Evolutionary conservation across 2,797 vertebrate genomes (phyloP).

Genomic region (Cyprinella venusta): DNA sequence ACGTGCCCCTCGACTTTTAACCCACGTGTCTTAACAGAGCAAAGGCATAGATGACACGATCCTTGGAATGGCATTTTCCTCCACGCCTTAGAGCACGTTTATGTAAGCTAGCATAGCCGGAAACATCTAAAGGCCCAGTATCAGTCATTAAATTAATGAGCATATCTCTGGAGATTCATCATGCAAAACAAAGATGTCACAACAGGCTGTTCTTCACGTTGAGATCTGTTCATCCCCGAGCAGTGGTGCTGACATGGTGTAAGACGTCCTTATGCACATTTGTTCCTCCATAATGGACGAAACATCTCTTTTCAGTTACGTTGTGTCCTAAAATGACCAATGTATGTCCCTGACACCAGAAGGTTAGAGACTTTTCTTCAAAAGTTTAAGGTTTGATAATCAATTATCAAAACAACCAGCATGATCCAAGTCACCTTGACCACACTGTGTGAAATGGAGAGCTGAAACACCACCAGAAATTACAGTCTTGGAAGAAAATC

Average conservation of each 20-base stretch:
- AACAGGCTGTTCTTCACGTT: constrained; percentile 27
- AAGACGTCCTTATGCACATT: constrained; percentile 13
- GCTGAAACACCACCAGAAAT: constrained; percentile 13
- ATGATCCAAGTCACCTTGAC: constrained; percentile 20
- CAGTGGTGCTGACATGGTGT: background rate
- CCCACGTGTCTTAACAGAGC: background rate
- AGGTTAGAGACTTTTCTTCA: background rate
- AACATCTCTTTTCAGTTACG: background rate
- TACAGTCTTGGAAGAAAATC: constrained; percentile 28
- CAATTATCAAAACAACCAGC: constrained; percentile 26
- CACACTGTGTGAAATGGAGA: background rate
- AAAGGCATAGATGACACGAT: background rate
- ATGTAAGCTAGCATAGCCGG: constrained; percentile 32
- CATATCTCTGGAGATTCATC: constrained; percentile 22
- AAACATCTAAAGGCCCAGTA: constrained; percentile 40
- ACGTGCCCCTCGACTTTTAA: constrained; percentile 3
- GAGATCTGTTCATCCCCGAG: constrained; percentile 21
- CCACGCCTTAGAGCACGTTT: constrained; percentile 19
- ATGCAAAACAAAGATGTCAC: constrained; percentile 47
- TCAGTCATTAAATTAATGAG: constrained; percentile 55
- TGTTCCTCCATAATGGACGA: background rate
- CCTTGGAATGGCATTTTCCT: constrained; percentile 12
- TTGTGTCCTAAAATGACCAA: background rate
- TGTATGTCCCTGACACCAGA: background rate
- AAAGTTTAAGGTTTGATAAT: constrained; percentile 19